These are phyloP conservation scores for Endomychus coccineus DNA, from an alignment of 2,888 invertebrate species.

Conservation along the genomic window DNA sequence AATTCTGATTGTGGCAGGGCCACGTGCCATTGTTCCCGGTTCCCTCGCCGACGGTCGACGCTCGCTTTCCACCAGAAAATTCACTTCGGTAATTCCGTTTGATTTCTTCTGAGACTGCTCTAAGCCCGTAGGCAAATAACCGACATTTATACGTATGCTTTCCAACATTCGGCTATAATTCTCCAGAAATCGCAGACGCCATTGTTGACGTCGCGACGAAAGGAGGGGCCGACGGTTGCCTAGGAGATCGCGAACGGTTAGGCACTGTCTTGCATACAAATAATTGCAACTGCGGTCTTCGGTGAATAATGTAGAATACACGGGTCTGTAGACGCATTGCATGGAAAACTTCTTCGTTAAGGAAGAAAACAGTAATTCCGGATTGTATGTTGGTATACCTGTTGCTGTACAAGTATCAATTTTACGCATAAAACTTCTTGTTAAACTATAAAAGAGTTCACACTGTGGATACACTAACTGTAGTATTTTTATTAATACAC, in stretches of 20 bases:
- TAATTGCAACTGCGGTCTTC: not conserved
- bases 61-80: no score
- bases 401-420: no score
- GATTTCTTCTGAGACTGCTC: no score
- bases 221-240: slow-evolving; percentile 25
- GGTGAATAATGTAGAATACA: not conserved
- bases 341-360: not conserved
- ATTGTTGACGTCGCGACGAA: slow-evolving; percentile 27
- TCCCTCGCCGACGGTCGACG: no score
- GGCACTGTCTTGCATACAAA: slow-evolving; percentile 4
- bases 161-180: not conserved
- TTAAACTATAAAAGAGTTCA: no score
- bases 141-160: not conserved
- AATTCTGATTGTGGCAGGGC: slow-evolving; percentile 38
- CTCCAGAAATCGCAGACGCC: slow-evolving; percentile 19
- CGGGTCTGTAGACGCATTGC: not conserved
- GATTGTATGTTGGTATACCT: no score
- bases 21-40: slow-evolving; percentile 37
- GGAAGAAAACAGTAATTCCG: no score
- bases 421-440: no score
- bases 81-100: no score
- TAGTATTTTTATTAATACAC: no score
- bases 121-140: not conserved
- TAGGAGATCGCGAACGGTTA: slow-evolving; percentile 22
- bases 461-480: no score